phyloP scores from a whole-genome alignment of 23 tunicate genomes.

The Corella eumyota region DNA sequence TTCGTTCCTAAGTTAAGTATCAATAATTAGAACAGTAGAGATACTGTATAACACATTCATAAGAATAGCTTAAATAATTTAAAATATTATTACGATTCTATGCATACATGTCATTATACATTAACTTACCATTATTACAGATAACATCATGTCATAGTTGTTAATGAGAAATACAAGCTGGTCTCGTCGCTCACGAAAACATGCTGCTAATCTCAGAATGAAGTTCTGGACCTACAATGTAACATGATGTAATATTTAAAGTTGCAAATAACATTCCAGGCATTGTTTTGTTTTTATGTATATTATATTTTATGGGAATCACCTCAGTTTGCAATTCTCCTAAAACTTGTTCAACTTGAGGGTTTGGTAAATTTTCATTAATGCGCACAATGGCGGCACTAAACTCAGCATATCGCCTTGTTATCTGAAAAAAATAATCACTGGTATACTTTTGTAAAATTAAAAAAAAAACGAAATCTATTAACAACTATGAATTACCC shows the following conservation, averaged over 20 bases:
- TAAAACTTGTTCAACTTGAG: conserved; percentile 53
- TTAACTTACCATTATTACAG: conserved; percentile 73
- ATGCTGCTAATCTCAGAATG: conserved; percentile 68
- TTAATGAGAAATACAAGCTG: conserved; percentile 90
- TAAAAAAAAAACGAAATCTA: background rate
- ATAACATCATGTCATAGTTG: conserved; percentile 97
- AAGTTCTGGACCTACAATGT: conserved; percentile 73
- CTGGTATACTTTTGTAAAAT: background rate
- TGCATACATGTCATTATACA: no score
- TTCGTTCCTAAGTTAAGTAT: conserved; percentile 39
- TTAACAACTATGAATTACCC: no score
- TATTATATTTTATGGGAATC: no score
- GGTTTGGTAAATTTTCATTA: conserved; percentile 68
- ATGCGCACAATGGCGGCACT: conserved; percentile 79
- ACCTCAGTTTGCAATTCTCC: conserved; percentile 74
- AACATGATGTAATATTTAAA: background rate
- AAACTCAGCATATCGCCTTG: conserved; percentile 92
- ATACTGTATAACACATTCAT: background rate
- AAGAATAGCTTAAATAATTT: background rate
- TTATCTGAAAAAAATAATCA: conserved; percentile 37
- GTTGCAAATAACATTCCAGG: background rate
- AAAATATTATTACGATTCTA: background rate
- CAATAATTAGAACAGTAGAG: background rate
- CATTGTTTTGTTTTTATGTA: no score
- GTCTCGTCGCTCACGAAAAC: conserved; percentile 67